Evolutionary conservation across 2,113 vertebrate species (phyloP), one percentile per base, ranked within the genome.

Genomic region (Atherinomorus stipes): DNA sequence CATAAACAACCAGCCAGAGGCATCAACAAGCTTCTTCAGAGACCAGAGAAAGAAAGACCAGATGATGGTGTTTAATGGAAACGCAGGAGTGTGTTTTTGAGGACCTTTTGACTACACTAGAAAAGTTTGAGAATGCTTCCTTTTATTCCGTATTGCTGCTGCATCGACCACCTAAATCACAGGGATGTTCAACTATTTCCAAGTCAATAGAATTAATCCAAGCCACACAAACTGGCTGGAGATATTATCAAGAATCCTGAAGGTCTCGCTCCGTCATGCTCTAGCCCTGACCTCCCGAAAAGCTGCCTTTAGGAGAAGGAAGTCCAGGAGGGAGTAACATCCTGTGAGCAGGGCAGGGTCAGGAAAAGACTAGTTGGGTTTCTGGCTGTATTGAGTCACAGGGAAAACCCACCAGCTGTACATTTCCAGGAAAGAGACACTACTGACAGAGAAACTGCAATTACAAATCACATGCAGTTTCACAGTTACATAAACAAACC

Each of bases 331-430:
- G 80, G 80, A 76, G 75, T 61, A 52, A 80, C 79, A 75, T 90
- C 89, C 89, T 88, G 85, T 22, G n/a, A 7, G 7, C 52, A 73
- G 65, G 85, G 73, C 81, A 62, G 67, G 59, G 66, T 60, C 85
- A 84, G 83, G 85, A 87, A 89, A 70, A 64, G 63, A 64, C 59
- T 4, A 22, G 19, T 6, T 23, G 34, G 54, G 58, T 68, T 58
- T 65, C 52, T 77, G 84, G 72, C 57, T 54, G 22, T 22, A 77
- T 57, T 83, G 74, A 88, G 69, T 88, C 85, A 88, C 63, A 59
- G 79, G 57, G 70, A 86, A 64, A 81, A 70, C 58, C 64, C 54
- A 28, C 5, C 11, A 51, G 26, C 13, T 63, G 68, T 51, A 58
- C 57, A 73, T 53, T 84, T 88, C 70, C 78, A 77, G 61, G 57